Conservation (phyloP, 2,888 invertebrate species). For the Caenorhabditis sinica region DNA sequence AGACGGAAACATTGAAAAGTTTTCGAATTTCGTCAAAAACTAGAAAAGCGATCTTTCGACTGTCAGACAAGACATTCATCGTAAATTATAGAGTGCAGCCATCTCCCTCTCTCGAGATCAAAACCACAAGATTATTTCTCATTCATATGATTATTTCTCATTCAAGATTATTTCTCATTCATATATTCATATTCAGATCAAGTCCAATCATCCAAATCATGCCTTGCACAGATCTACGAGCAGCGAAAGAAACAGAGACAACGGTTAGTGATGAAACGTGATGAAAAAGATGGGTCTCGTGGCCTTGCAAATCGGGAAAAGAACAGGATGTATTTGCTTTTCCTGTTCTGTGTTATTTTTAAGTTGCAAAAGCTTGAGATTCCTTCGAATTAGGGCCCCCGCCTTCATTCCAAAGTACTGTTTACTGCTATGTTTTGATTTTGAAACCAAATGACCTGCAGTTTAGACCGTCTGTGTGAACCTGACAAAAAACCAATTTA, state of each 20-base stretch:
- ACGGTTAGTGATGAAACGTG: slow-evolving; percentile 64
- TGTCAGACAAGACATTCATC: not conserved
- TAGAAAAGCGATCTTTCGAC: not conserved
- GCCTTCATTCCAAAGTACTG: not conserved
- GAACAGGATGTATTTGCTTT: slow-evolving; percentile 29
- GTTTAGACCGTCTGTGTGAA: not conserved
- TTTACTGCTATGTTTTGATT: slow-evolving; percentile 18
- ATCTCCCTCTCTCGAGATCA: not conserved
- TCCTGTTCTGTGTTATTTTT: slow-evolving; percentile 25
- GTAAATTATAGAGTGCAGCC: slow-evolving; percentile 31
- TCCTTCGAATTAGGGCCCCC: not conserved
- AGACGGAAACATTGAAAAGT: not conserved
- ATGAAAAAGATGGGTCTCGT: slow-evolving; percentile 27
- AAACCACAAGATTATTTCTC: slow-evolving; percentile 5
- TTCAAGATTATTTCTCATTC: slow-evolving; percentile 12
- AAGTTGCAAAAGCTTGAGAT: slow-evolving; percentile 18
- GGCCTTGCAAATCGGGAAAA: slow-evolving; percentile 15
- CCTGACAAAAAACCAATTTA: slow-evolving; percentile 46
- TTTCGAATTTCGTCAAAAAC: not conserved
- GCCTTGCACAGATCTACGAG: slow-evolving; percentile 74
- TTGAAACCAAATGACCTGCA: slow-evolving; percentile 31
- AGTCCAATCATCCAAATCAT: slow-evolving; percentile 72
- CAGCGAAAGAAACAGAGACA: slow-evolving; percentile 73
- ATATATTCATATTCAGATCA: no score
- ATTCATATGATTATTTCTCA: slow-evolving; percentile 6